Conservation (phyloP, 1,140 invertebrate genomes). For the Lepidurus packardi region DNA sequence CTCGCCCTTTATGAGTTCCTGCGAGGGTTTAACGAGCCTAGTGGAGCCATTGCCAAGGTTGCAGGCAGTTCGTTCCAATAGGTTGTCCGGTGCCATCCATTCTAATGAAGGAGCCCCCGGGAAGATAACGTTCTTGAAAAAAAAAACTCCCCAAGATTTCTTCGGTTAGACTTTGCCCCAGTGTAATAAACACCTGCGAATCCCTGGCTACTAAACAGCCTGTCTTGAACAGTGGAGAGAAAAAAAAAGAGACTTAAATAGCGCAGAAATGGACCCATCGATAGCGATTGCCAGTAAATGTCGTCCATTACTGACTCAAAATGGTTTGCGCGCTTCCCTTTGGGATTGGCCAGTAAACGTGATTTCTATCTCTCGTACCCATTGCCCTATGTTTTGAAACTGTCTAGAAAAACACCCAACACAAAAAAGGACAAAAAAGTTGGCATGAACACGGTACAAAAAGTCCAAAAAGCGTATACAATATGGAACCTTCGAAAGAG, state of each 20-base stretch:
- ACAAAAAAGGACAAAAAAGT: background rate
- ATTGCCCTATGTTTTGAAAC: background rate
- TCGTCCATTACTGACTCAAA: background rate
- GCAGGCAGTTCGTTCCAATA: slow-evolving; percentile 21
- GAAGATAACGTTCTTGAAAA: background rate
- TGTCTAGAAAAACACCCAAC: too few species aligned
- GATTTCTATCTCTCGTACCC: background rate
- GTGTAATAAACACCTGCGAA: background rate
- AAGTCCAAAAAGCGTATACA: background rate
- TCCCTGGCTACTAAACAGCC: background rate
- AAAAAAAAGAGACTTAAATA: background rate
- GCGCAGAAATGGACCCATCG: background rate
- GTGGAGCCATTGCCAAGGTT: slow-evolving; percentile 12
- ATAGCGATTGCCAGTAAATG: background rate
- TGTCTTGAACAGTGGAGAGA: background rate
- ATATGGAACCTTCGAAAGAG: background rate
- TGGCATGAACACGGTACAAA: background rate
- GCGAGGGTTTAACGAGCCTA: background rate
- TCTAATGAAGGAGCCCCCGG: background rate
- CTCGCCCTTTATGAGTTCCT: slow-evolving; percentile 18
- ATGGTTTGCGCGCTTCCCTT: background rate
- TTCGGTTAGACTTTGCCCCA: background rate
- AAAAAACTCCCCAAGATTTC: background rate
- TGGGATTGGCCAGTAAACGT: background rate
- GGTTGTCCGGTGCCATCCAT: background rate